Percentiles rank a stretch among this genome's conserved stretches.
These are phyloP conservation scores for Labeo calbasu DNA, from an alignment of 2,797 vertebrate species.

Conservation along the genomic window DNA sequence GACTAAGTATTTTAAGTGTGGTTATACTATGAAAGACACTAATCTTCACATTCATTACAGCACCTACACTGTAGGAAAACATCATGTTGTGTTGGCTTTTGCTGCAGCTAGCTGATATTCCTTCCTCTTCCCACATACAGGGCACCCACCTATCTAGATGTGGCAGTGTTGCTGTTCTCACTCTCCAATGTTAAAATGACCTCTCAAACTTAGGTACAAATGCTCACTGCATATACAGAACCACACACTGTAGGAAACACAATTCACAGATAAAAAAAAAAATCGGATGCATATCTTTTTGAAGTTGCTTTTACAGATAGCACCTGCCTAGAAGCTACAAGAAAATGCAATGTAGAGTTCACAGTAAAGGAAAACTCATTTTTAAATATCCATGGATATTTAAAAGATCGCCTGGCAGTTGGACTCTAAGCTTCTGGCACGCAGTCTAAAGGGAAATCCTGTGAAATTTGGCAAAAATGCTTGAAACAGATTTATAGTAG, in stretches of 20 bases:
- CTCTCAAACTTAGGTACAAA: background rate
- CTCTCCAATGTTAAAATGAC: background rate
- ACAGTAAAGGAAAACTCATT: background rate
- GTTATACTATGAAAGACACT: no score
- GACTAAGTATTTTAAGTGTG: background rate
- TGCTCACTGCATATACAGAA: conserved; percentile 5
- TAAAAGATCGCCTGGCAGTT: background rate
- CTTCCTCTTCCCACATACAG: conserved; percentile 23
- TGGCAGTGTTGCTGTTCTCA: conserved; percentile 1
- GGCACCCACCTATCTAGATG: conserved; percentile 2
- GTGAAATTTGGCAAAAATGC: conserved; percentile 32
- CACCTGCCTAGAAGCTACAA: background rate
- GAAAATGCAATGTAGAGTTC: conserved; percentile 10
- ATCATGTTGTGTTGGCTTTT: background rate
- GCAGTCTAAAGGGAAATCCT: conserved; percentile 22
- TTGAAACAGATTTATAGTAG: conserved; percentile 21
- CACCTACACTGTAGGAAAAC: background rate
- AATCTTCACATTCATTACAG: background rate
- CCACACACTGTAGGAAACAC: background rate
- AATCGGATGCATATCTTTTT: background rate
- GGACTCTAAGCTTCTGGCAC: background rate
- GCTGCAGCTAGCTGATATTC: background rate
- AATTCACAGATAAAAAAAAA: conserved; percentile 1
- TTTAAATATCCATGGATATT: conserved; percentile 30
- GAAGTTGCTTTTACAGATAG: conserved; percentile 31